These are phyloP conservation scores for Spongilla lacustris DNA, from an alignment of 37 sponge, comb jelly and placozoan genomes.

Conservation along the genomic window DNA sequence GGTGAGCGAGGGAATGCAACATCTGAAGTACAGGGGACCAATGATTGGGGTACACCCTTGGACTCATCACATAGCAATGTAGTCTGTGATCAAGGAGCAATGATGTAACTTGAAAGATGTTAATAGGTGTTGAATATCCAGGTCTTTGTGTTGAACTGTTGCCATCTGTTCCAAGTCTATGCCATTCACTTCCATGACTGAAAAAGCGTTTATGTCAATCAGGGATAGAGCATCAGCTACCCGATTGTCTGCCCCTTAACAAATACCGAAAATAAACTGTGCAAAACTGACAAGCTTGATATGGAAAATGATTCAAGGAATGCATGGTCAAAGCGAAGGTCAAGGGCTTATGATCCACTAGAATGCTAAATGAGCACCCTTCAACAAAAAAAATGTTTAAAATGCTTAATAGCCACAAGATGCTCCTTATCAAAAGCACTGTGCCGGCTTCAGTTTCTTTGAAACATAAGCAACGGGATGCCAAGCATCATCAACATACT, in stretches of 20 bases:
- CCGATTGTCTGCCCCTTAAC: not conserved
- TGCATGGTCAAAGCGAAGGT: constrained; percentile 39
- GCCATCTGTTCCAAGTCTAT: too few species aligned
- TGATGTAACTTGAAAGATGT: not conserved
- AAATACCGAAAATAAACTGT: constrained; percentile 15
- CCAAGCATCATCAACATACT: too few species aligned
- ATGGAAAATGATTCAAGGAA: constrained; percentile 43
- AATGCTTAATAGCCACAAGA: constrained; percentile 26
- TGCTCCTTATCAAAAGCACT: constrained; percentile 45
- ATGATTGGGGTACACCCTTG: constrained; percentile 36
- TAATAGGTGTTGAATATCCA: too few species aligned
- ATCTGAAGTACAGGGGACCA: constrained; percentile 15
- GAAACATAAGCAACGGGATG: too few species aligned
- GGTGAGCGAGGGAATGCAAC: constrained; percentile 52
- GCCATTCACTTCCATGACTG: too few species aligned
- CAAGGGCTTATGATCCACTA: constrained; percentile 74
- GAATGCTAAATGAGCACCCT: constrained; percentile 38
- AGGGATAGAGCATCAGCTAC: too few species aligned
- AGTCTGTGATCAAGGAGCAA: not conserved
- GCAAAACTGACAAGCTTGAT: constrained; percentile 49
- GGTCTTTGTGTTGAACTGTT: too few species aligned
- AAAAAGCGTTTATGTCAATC: too few species aligned
- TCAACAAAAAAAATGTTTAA: constrained; percentile 51
- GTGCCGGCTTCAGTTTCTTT: constrained; percentile 51
- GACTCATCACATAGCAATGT: constrained; percentile 53